Percentiles rank a stretch among this genome's conserved stretches.
phyloP scores from a whole-genome alignment of 2,113 vertebrate species.

The Hiodon tergisus region DNA sequence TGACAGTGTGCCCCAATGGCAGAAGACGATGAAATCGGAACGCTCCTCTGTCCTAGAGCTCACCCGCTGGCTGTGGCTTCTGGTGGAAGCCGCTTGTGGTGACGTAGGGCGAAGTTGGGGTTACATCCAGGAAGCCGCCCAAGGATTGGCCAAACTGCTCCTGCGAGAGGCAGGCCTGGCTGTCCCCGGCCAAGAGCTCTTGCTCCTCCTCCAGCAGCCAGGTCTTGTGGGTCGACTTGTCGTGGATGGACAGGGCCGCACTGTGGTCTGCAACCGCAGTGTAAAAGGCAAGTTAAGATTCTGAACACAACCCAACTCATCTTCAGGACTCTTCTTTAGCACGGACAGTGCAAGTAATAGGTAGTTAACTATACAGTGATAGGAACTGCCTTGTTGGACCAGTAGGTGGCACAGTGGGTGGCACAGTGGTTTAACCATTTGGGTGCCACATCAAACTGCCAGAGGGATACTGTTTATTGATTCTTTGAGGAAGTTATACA shows the following conservation, averaged over 20 bases:
- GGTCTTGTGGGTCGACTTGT: conserved; percentile 38
- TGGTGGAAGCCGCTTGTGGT: conserved; percentile 40
- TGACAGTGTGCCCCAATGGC: not conserved
- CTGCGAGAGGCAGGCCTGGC: conserved; percentile 42
- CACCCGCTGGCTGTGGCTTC: conserved; percentile 43
- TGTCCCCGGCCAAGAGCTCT: not conserved
- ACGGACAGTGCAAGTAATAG: not conserved
- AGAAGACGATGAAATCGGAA: not conserved
- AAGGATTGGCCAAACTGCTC: conserved; percentile 47
- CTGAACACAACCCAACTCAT: not conserved
- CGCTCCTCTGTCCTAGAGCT: conserved; percentile 22
- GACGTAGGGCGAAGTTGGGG: conserved; percentile 45
- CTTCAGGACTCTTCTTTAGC: not conserved
- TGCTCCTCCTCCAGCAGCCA: conserved; percentile 52
- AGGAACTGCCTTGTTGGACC: too few relatives aligned
- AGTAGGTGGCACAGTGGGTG: too few relatives aligned
- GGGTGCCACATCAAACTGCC: too few relatives aligned
- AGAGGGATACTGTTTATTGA: too few relatives aligned
- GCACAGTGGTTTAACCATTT: too few relatives aligned
- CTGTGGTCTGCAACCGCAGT: conserved; percentile 44
- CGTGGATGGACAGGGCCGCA: conserved; percentile 32
- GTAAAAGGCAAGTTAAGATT: not conserved
- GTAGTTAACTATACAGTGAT: too few relatives aligned
- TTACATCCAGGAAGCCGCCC: conserved; percentile 58
- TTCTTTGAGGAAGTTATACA: too few relatives aligned